Evolutionary conservation across 2,797 vertebrate species (phyloP).

Genomic region (Sarcophilus harrisii): DNA sequence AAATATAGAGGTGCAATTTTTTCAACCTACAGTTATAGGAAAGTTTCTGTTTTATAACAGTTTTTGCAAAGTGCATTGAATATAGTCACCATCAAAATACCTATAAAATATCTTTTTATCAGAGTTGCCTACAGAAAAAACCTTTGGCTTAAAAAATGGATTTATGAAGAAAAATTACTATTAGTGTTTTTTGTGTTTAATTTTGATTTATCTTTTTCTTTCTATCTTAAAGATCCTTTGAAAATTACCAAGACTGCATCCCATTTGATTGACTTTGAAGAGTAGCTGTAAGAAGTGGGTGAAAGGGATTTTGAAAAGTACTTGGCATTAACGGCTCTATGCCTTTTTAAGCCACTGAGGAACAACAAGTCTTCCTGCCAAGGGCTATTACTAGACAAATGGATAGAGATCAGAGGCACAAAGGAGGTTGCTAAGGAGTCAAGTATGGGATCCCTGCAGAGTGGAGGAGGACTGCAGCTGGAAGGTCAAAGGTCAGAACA

Average conservation of each 20-base stretch:
- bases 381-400: constrained; percentile 72
- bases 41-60: not conserved
- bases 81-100: rapidly evolving
- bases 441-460: constrained; percentile 79
- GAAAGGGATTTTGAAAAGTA: constrained; percentile 62
- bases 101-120: no score
- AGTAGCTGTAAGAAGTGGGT: not conserved
- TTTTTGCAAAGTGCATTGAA: not conserved
- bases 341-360: constrained; percentile 70
- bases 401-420: constrained; percentile 76
- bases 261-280: constrained; percentile 59
- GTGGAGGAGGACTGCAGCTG: constrained; percentile 82
- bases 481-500: constrained; percentile 83
- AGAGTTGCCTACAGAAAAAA: rapidly evolving
- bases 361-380: constrained; percentile 74
- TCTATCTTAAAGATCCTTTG: constrained; percentile 48
- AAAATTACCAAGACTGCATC: constrained; percentile 33
- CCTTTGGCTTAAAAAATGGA: rapidly evolving
- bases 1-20: no score
- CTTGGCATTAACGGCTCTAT: constrained; percentile 56
- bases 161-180: rapidly evolving
- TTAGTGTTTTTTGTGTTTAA: rapidly evolving
- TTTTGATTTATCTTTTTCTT: rapidly evolving
- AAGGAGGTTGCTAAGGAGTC: constrained; percentile 80
- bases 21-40: not conserved